phyloP scores from a whole-genome alignment of 2,888 invertebrate genomes.

The Conomelus anceps region DNA sequence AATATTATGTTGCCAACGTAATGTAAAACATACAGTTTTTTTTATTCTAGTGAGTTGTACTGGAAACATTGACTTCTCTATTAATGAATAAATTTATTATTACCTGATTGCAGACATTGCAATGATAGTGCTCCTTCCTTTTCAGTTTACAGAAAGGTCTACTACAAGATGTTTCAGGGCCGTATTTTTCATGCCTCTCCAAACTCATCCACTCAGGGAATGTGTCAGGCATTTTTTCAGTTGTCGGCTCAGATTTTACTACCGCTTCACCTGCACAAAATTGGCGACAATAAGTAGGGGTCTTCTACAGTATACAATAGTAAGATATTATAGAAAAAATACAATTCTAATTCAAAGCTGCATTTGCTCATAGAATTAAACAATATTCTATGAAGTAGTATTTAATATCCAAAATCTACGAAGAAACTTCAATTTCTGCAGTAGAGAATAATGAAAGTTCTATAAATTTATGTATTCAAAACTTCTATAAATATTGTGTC shows the following conservation, averaged over 20 bases:
- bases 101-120: conserved; percentile 69
- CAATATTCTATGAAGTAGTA: too few species aligned
- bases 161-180: conserved; percentile 61
- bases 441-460: too few species aligned
- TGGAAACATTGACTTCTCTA: too few species aligned
- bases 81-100: too few species aligned
- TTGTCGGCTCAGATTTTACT: conserved; percentile 32
- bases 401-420: too few species aligned
- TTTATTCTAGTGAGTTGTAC: too few species aligned
- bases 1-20: too few species aligned
- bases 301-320: background rate
- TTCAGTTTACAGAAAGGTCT: conserved; percentile 75
- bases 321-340: background rate
- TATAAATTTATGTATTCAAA: too few species aligned
- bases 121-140: conserved; percentile 70
- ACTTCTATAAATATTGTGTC: too few species aligned
- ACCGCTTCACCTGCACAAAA: conserved; percentile 29
- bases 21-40: too few species aligned
- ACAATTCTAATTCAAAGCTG: background rate
- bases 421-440: too few species aligned
- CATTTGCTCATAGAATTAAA: too few species aligned
- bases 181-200: conserved; percentile 49
- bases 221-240: conserved; percentile 17
- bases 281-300: background rate
- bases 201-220: conserved; percentile 40